These are phyloP conservation scores for Pterocles burchelli DNA, from an alignment of 2,113 vertebrate species.

Conservation along the genomic window DNA sequence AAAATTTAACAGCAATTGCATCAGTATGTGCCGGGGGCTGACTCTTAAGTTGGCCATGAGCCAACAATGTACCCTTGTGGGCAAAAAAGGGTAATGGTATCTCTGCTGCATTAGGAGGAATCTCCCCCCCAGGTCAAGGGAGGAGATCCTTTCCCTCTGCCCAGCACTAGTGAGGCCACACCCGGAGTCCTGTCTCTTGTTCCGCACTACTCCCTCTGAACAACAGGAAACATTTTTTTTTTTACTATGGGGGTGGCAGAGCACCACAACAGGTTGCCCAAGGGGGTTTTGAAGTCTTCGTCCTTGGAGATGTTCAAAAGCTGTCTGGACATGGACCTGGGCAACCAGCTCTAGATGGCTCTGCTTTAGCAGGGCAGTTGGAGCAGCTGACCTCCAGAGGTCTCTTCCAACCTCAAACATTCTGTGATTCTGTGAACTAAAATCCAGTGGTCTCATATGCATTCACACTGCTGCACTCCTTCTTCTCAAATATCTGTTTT, in stretches of 20 bases:
- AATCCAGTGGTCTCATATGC: background rate
- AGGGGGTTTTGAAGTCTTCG: background rate
- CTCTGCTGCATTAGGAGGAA: background rate
- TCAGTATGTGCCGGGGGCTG: background rate
- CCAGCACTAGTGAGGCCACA: background rate
- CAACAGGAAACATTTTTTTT: background rate
- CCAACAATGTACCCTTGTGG: background rate
- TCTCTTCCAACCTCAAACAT: too few species aligned
- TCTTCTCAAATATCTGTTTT: background rate
- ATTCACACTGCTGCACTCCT: background rate
- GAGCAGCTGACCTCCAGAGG: too few species aligned
- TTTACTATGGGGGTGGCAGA: background rate
- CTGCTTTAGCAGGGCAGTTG: too few species aligned
- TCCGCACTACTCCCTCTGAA: background rate
- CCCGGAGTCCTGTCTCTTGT: fast-evolving
- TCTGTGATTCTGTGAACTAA: background rate
- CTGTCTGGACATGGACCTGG: background rate
- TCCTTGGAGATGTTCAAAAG: background rate
- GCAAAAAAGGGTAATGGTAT: background rate
- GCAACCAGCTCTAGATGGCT: too few species aligned
- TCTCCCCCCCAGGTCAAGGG: fast-evolving
- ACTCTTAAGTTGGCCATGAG: background rate
- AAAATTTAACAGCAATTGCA: background rate
- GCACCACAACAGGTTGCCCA: background rate
- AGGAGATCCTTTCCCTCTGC: background rate